A percentile compares a stretch with the other conserved stretches of the same genome.
Evolutionary conservation across 2,113 vertebrate genomes (phyloP).

Genomic region (Acrocephalus kingi): DNA sequence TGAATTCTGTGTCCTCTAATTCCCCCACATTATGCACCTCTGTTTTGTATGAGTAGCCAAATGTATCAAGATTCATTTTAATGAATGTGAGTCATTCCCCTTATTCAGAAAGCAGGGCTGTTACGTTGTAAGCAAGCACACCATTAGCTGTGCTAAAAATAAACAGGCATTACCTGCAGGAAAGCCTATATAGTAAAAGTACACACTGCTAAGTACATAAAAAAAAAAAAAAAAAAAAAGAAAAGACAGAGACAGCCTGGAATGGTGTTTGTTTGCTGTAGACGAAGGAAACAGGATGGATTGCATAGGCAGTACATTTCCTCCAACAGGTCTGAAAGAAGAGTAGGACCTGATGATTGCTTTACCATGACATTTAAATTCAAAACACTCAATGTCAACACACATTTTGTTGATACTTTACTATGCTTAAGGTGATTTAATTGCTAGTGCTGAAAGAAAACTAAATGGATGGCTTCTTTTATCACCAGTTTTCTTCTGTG

Average conservation of each 20-base stretch:
- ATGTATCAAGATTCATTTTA: constrained; percentile 72
- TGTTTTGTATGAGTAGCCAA: constrained; percentile 64
- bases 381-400: not conserved
- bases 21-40: constrained; percentile 61
- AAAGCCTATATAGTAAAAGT: constrained; percentile 55
- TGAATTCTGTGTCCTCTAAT: constrained; percentile 69
- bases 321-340: not conserved
- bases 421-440: not conserved
- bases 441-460: constrained; percentile 5
- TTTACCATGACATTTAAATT: not conserved
- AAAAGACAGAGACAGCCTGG: not conserved
- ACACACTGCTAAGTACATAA: not conserved
- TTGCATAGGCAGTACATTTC: not conserved
- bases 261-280: not conserved
- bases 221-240: not conserved
- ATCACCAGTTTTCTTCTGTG: not conserved
- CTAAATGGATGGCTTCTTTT: not conserved
- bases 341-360: not conserved
- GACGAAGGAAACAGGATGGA: not conserved
- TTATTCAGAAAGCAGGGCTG: constrained; percentile 66
- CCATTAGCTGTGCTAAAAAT: constrained; percentile 73
- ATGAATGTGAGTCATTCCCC: constrained; percentile 71
- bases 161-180: constrained; percentile 64
- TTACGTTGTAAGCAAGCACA: constrained; percentile 62
- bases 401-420: not conserved